Conservation (phyloP, 2,888 invertebrate species). For the Drosophila bunnanda region DNA sequence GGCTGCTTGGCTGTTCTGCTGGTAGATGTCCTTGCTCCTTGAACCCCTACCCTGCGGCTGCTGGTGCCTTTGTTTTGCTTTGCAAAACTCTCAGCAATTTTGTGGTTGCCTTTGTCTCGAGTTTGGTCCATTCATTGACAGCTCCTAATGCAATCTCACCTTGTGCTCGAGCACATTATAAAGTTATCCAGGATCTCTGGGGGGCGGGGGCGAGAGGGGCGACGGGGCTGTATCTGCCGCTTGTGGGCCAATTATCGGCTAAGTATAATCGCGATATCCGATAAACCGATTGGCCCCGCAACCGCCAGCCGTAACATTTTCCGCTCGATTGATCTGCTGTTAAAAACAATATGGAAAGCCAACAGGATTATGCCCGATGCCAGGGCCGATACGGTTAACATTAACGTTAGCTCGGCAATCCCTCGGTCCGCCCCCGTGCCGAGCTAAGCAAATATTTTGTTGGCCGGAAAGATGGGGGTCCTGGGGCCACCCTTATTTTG, state of each 20-base stretch:
- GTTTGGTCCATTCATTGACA: constrained; percentile 37
- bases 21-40: background rate
- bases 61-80: constrained; percentile 42
- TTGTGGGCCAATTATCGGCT: constrained; percentile 47
- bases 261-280: constrained; percentile 43
- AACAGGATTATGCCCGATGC: constrained; percentile 25
- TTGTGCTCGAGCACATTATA: constrained; percentile 48
- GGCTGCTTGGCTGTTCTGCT: constrained; percentile 35
- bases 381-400: constrained; percentile 8
- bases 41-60: background rate
- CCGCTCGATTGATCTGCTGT: constrained; percentile 47
- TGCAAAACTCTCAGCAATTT: constrained; percentile 46
- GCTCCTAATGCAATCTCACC: constrained; percentile 49
- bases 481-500: background rate
- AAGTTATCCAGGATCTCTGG: constrained; percentile 40
- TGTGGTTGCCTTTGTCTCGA: constrained; percentile 44
- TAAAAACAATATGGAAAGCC: constrained; percentile 42
- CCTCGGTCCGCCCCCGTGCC: background rate
- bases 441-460: constrained; percentile 27
- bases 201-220: background rate
- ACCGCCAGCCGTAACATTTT: constrained; percentile 26
- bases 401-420: constrained; percentile 16
- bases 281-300: constrained; percentile 38
- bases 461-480: constrained; percentile 2
- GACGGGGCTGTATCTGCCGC: constrained; percentile 1